phyloP scores from a whole-genome alignment of 2,797 vertebrate species.

The Diglossa cyanea region DNA sequence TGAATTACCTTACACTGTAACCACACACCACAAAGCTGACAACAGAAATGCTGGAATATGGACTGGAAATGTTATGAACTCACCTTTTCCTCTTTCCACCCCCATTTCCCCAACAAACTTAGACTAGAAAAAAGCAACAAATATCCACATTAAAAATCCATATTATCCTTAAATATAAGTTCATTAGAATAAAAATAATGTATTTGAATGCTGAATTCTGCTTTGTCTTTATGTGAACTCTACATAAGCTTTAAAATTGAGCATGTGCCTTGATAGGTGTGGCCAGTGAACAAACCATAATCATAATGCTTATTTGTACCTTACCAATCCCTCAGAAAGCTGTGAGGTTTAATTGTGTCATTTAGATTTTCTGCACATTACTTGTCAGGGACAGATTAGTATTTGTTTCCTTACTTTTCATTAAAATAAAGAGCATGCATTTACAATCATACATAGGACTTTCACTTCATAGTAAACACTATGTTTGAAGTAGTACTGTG shows the following conservation, averaged over 20 bases:
- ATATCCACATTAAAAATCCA: neutral
- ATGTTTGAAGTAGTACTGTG: neutral
- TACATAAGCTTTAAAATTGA: neutral
- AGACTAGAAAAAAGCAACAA: slow-evolving; percentile 48
- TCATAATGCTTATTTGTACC: neutral
- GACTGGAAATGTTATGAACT: slow-evolving; percentile 68
- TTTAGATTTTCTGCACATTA: neutral
- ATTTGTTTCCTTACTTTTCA: neutral
- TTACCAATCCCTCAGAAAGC: neutral
- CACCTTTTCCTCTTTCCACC: slow-evolving; percentile 68
- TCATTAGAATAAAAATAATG: neutral
- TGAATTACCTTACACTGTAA: slow-evolving; percentile 52
- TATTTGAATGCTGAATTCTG: neutral
- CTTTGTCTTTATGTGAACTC: neutral
- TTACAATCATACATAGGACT: neutral
- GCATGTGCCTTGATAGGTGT: neutral
- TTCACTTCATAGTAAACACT: neutral
- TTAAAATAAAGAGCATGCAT: neutral
- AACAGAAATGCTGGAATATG: slow-evolving; percentile 59
- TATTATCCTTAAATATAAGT: neutral
- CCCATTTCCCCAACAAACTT: slow-evolving; percentile 57
- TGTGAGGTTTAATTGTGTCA: neutral
- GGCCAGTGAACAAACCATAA: neutral
- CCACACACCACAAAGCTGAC: slow-evolving; percentile 35
- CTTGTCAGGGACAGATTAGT: neutral